phyloP scores from a whole-genome alignment of 2,113 vertebrate genomes.

The Bostrychus sinensis region DNA sequence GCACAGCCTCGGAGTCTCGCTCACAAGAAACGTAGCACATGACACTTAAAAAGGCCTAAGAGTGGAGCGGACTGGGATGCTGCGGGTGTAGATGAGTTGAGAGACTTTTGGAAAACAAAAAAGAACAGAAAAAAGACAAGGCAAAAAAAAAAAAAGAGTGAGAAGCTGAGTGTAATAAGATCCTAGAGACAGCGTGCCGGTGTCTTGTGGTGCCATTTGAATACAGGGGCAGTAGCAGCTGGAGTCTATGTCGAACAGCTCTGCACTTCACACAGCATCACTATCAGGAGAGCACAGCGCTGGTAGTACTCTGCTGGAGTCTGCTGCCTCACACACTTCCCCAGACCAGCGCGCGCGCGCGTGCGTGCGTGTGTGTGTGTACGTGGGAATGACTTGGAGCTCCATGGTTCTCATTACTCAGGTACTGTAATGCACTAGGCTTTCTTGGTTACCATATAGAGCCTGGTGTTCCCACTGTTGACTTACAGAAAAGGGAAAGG shows the following conservation, averaged over 20 bases:
- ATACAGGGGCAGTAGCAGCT: constrained; percentile 66
- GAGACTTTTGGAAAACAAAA: constrained; percentile 24
- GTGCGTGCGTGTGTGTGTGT: constrained; percentile 30
- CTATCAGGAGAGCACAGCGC: constrained; percentile 60
- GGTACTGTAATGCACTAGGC: constrained; percentile 58
- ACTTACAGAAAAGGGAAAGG: constrained; percentile 57
- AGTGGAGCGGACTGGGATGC: constrained; percentile 30
- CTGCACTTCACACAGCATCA: constrained; percentile 73
- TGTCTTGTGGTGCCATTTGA: constrained; percentile 67
- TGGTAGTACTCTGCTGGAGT: constrained; percentile 65
- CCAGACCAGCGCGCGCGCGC: constrained; percentile 29
- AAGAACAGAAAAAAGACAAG: constrained; percentile 17
- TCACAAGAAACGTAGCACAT: constrained; percentile 31
- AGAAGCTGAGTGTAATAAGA: constrained; percentile 63
- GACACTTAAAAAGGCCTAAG: constrained; percentile 29
- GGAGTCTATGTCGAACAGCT: constrained; percentile 68
- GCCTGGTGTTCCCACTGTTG: constrained; percentile 64
- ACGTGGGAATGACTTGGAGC: constrained; percentile 53
- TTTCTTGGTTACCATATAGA: constrained; percentile 53
- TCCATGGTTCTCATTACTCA: constrained; percentile 72
- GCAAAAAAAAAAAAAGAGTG: constrained; percentile 58
- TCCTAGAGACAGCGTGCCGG: constrained; percentile 47
- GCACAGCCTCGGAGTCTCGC: background rate
- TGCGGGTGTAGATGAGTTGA: constrained; percentile 37
- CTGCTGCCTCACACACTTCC: constrained; percentile 61